Evolutionary conservation across 2,797 vertebrate species (phyloP).

Genomic region (Rhinophrynus dorsalis): DNA sequence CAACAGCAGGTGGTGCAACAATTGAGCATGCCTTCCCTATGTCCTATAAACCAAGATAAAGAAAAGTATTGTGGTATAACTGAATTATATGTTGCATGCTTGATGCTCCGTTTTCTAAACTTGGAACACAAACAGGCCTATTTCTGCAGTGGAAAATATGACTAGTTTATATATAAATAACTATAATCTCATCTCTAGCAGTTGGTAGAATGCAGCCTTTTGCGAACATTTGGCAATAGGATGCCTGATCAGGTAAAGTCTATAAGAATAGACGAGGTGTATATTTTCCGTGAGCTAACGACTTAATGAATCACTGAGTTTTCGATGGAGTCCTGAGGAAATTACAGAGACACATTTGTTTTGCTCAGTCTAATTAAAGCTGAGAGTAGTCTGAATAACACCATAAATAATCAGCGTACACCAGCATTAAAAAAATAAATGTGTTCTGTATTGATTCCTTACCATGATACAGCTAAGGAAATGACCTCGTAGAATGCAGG

Average conservation of each 20-base stretch:
- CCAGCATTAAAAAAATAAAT: not conserved
- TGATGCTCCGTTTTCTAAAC: not conserved
- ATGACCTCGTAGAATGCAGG: conserved; percentile 5
- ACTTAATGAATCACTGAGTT: conserved; percentile 33
- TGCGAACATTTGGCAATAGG: conserved; percentile 10
- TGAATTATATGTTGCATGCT: not conserved
- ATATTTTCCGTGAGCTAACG: conserved; percentile 28
- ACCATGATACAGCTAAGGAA: not conserved
- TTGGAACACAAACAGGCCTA: not conserved
- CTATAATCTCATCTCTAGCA: conserved; percentile 4
- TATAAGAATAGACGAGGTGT: conserved; percentile 23
- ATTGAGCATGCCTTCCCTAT: too few species aligned
- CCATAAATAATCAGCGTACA: conserved; percentile 32
- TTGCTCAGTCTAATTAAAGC: conserved; percentile 30
- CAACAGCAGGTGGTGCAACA: too few species aligned
- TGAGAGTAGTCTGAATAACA: conserved; percentile 7
- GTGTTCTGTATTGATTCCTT: conserved; percentile 20
- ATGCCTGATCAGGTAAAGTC: conserved; percentile 22
- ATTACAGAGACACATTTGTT: conserved; percentile 25
- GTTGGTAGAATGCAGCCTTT: conserved; percentile 8
- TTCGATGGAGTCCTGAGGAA: conserved; percentile 22
- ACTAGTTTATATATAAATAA: conserved; percentile 19
- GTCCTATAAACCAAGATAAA: too few species aligned
- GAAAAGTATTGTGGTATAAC: not conserved
- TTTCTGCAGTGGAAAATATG: not conserved